A percentile compares a stretch with the other conserved stretches of the same genome.
phyloP scores from a whole-genome alignment of 37 sponge, comb jelly and placozoan genomes.

The Theonella swinhoei region DNA sequence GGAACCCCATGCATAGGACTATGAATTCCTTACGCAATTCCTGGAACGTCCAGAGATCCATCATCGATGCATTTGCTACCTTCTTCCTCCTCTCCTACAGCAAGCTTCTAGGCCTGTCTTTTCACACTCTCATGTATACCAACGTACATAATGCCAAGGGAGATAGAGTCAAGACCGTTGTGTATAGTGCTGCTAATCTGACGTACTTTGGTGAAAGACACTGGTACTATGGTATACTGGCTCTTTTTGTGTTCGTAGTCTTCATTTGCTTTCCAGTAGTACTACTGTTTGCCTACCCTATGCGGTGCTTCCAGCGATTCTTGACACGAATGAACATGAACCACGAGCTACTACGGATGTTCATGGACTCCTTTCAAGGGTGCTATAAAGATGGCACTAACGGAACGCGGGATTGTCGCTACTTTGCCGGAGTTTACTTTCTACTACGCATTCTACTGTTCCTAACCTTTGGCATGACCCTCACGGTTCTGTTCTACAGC shows the following conservation, averaged over 20 bases:
- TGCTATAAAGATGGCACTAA: constrained; percentile 54
- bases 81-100: constrained; percentile 66
- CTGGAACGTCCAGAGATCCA: constrained; percentile 22
- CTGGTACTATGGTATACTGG: constrained; percentile 10
- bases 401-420: constrained; percentile 21
- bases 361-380: constrained; percentile 52
- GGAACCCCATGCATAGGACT: constrained; percentile 7
- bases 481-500: neutral
- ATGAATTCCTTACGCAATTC: constrained; percentile 3
- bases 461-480: neutral
- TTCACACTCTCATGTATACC: constrained; percentile 11
- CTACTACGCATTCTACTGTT: constrained; percentile 23
- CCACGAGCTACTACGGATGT: neutral
- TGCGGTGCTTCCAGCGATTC: neutral
- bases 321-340: neutral
- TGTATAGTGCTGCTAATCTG: constrained; percentile 5
- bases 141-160: neutral
- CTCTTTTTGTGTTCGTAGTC: neutral
- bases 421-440: constrained; percentile 55
- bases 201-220: constrained; percentile 8
- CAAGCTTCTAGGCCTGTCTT: constrained; percentile 42
- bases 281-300: constrained; percentile 15
- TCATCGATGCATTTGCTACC: constrained; percentile 53
- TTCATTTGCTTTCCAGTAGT: constrained; percentile 42
- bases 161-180: neutral